A percentile compares a stretch with the other conserved stretches of the same genome.
Evolutionary conservation across 1,140 invertebrate genomes (phyloP).

Genomic region (Laupala kohalensis): DNA sequence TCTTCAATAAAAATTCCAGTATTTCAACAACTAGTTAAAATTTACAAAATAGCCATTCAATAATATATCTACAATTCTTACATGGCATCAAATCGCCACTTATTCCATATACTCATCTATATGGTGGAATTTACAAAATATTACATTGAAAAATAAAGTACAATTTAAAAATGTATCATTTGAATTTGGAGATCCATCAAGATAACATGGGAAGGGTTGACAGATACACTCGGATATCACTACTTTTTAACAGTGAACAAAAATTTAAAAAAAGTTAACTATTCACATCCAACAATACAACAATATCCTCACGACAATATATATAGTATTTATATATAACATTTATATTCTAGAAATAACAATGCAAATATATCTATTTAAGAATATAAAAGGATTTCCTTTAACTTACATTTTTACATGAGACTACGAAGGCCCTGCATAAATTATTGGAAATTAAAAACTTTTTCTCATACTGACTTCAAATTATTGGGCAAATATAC

Average conservation of each 20-base stretch:
- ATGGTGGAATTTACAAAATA: background rate
- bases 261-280: background rate
- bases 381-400: slow-evolving; percentile 4
- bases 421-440: background rate
- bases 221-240: background rate
- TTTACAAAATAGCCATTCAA: background rate
- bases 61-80: background rate
- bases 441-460: slow-evolving; percentile 2
- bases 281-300: slow-evolving; percentile 8
- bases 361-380: slow-evolving; percentile 7
- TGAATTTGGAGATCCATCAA: background rate
- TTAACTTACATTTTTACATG: slow-evolving; percentile 3
- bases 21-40: background rate
- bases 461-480: background rate
- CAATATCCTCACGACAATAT: slow-evolving; percentile 2
- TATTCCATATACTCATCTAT: background rate
- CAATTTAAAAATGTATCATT: background rate
- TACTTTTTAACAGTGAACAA: background rate
- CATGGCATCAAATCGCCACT: background rate
- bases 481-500: background rate
- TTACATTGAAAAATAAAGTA: background rate
- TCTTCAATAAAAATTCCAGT: background rate
- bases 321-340: slow-evolving; percentile 2
- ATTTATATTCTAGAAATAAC: slow-evolving; percentile 3
- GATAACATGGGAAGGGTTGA: background rate